Conservation (phyloP, 2,113 vertebrate genomes). For the Oncorhynchus masou region DNA sequence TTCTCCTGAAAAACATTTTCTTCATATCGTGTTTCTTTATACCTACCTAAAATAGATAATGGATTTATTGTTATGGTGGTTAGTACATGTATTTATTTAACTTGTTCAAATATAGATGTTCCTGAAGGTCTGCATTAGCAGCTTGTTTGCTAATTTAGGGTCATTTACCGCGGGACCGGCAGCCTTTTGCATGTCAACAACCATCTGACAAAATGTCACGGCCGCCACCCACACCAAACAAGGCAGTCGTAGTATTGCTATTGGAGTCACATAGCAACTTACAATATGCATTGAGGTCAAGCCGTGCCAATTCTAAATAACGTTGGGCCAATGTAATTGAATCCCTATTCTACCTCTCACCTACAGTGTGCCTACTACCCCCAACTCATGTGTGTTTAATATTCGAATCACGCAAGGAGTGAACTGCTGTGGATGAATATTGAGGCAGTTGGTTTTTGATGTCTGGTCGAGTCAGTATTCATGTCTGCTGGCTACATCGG, state of each 20-base stretch:
- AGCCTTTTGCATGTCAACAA: too few species aligned
- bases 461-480: constrained; percentile 41
- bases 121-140: too few species aligned
- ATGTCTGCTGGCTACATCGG: constrained; percentile 39
- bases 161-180: too few species aligned
- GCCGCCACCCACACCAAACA: constrained; percentile 5
- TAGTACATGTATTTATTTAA: too few species aligned
- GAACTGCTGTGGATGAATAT: constrained; percentile 38
- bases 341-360: background rate
- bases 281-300: constrained; percentile 31
- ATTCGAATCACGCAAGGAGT: constrained; percentile 60
- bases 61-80: too few species aligned
- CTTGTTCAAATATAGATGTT: too few species aligned
- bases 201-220: too few species aligned
- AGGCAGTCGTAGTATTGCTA: background rate
- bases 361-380: constrained; percentile 46
- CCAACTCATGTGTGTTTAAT: constrained; percentile 62
- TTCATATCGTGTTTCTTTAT: too few species aligned
- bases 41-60: too few species aligned
- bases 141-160: too few species aligned
- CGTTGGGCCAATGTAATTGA: too few species aligned
- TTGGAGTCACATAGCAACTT: background rate
- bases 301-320: background rate
- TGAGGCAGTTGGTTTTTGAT: constrained; percentile 63
- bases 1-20: too few species aligned